phyloP scores from a whole-genome alignment of 2,797 vertebrate species.

The Paedocypris micromegethes region DNA sequence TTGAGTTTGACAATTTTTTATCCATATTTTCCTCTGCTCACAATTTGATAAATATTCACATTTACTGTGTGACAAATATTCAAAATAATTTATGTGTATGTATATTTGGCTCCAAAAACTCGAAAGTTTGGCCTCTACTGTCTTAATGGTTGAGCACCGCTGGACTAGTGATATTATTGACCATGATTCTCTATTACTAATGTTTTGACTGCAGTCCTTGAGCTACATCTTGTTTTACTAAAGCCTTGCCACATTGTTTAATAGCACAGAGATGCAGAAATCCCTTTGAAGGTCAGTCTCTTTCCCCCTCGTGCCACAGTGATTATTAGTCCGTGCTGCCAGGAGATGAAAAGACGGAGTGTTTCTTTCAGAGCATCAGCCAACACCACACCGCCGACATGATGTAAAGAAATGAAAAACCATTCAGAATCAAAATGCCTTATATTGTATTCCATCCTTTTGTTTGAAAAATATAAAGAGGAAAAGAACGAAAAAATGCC shows the following conservation, averaged over 20 bases:
- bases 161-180: constrained; percentile 20
- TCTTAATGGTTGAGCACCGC: not conserved
- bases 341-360: constrained; percentile 21
- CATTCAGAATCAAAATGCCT: too few species aligned
- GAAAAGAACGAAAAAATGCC: not conserved
- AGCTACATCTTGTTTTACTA: constrained; percentile 22
- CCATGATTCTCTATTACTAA: constrained; percentile 19
- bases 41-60: too few species aligned
- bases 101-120: too few species aligned
- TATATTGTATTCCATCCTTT: too few species aligned
- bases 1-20: too few species aligned
- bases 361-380: too few species aligned
- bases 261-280: constrained; percentile 37
- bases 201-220: constrained; percentile 35
- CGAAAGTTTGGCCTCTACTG: not conserved
- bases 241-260: constrained; percentile 36
- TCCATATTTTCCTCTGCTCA: too few species aligned
- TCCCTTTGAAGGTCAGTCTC: constrained; percentile 44
- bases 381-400: too few species aligned
- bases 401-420: too few species aligned
- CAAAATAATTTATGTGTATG: too few species aligned
- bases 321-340: constrained; percentile 31
- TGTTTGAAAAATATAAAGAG: too few species aligned
- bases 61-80: too few species aligned
- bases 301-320: constrained; percentile 16